Evolutionary conservation across 2,113 vertebrate species (phyloP).

Genomic region (Butorides virescens): DNA sequence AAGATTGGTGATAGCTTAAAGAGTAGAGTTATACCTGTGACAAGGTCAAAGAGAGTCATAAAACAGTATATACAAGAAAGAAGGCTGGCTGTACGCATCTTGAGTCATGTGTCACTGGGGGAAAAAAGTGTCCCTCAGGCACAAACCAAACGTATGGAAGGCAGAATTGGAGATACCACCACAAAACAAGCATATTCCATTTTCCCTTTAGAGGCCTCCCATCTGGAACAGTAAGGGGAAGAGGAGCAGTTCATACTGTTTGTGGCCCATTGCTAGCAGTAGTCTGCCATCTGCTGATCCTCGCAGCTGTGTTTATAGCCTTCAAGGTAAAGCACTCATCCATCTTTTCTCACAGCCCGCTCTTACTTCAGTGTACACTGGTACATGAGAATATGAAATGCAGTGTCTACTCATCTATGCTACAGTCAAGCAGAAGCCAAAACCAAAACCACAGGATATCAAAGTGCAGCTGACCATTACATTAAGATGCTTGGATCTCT

Average conservation of each 20-base stretch:
- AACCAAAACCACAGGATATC: background rate
- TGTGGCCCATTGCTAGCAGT: slow-evolving; percentile 21
- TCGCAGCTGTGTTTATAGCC: slow-evolving; percentile 25
- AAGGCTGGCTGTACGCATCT: background rate
- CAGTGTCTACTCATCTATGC: background rate
- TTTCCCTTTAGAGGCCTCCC: slow-evolving; percentile 9
- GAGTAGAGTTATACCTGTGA: background rate
- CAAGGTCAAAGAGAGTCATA: background rate
- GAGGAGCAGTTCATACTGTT: background rate
- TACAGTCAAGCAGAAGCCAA: background rate
- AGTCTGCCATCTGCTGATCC: slow-evolving; percentile 44
- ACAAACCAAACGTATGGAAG: background rate
- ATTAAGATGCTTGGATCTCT: background rate
- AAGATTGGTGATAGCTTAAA: background rate
- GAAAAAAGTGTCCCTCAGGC: background rate
- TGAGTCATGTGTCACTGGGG: background rate
- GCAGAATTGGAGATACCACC: background rate
- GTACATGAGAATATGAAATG: background rate
- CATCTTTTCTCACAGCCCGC: slow-evolving; percentile 12
- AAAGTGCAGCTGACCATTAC: slow-evolving; percentile 8
- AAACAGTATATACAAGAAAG: background rate
- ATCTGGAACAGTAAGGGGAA: background rate
- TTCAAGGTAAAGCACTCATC: background rate
- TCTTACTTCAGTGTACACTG: background rate
- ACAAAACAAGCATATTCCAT: background rate